phyloP scores from a whole-genome alignment of 2,888 invertebrate genomes.

The Oligia latruncula region DNA sequence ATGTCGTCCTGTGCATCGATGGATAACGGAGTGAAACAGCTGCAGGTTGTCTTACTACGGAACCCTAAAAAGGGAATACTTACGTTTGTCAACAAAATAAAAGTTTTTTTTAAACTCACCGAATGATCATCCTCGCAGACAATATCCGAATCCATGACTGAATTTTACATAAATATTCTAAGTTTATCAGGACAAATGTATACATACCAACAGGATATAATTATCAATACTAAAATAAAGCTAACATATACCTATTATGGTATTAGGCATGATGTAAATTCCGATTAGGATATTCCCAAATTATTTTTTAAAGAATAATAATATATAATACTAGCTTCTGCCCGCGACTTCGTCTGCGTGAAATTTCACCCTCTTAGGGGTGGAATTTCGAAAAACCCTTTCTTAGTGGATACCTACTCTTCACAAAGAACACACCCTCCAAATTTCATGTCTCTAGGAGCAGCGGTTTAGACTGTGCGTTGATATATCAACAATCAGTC shows the following conservation, averaged over 20 bases:
- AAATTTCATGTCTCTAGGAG: too few relatives aligned
- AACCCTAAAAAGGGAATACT: background rate
- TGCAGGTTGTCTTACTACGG: background rate
- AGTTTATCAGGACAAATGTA: conserved; percentile 26
- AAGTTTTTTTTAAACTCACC: conserved; percentile 17
- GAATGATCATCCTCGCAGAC: background rate
- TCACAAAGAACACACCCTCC: too few relatives aligned
- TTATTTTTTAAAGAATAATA: background rate
- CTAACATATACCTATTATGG: background rate
- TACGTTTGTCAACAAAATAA: background rate
- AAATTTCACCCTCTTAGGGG: too few relatives aligned
- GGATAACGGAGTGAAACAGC: background rate
- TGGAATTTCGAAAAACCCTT: too few relatives aligned
- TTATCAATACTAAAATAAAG: conserved; percentile 4
- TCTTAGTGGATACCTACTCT: too few relatives aligned
- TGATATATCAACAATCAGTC: too few relatives aligned
- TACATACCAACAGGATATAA: conserved; percentile 35
- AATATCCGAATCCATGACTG: conserved; percentile 39
- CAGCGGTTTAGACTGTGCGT: too few relatives aligned
- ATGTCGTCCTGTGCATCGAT: background rate
- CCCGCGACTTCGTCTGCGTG: too few relatives aligned
- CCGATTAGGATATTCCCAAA: background rate
- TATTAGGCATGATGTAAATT: conserved; percentile 6
- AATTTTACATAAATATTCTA: conserved; percentile 1
- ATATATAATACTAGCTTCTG: too few relatives aligned